Evolutionary conservation across 2,113 vertebrate species (phyloP).

Genomic region (Dicrurus megarhynchus): DNA sequence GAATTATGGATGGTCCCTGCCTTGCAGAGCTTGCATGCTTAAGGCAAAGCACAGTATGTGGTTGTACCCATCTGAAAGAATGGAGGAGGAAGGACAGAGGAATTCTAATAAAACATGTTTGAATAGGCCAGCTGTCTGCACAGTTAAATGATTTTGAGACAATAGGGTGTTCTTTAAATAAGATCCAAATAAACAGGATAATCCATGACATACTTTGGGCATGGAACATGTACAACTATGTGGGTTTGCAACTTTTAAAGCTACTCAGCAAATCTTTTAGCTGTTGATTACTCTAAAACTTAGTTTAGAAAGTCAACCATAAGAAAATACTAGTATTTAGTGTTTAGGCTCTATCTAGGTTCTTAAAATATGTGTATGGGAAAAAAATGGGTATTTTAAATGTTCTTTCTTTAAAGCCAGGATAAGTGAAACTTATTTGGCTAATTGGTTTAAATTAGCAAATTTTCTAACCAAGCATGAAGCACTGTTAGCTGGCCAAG

Average conservation of each 20-base stretch:
- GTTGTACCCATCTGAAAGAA: constrained; percentile 65
- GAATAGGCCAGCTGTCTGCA: constrained; percentile 69
- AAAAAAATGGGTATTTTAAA: background rate
- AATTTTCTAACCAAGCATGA: constrained; percentile 62
- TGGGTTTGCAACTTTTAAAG: constrained; percentile 14
- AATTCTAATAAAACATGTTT: constrained; percentile 70
- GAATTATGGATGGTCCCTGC: constrained; percentile 62
- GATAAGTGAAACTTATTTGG: constrained; percentile 39
- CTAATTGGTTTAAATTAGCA: constrained; percentile 68
- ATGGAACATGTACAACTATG: constrained; percentile 45
- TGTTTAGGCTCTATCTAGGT: background rate
- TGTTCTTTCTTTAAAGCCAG: background rate
- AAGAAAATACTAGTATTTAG: background rate
- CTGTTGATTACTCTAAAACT: background rate
- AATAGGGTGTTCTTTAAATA: constrained; percentile 65
- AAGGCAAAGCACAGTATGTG: constrained; percentile 67
- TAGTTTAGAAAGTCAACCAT: background rate
- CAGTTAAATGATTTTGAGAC: constrained; percentile 66
- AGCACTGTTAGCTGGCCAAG: constrained; percentile 52
- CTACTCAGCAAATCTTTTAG: constrained; percentile 1
- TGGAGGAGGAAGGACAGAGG: constrained; percentile 64
- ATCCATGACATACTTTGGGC: constrained; percentile 54
- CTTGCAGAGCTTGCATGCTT: constrained; percentile 61
- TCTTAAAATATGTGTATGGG: background rate
- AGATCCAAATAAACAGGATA: constrained; percentile 65